Conservation (phyloP, 2,888 invertebrate genomes). For the Nezara viridula region DNA sequence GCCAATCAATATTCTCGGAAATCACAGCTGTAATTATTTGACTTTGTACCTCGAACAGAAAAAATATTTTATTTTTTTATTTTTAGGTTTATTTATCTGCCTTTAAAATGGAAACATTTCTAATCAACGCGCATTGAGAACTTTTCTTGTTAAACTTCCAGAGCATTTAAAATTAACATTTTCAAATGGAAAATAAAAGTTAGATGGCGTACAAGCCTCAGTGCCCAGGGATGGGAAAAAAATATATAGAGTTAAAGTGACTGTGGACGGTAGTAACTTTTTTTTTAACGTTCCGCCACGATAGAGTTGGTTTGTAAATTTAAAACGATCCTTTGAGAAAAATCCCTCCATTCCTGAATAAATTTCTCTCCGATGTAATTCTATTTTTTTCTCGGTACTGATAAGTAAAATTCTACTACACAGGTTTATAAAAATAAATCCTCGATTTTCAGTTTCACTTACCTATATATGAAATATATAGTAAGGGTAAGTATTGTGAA, state of each 20-base stretch:
- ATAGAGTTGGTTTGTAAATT: constrained; percentile 4
- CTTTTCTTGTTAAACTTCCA: constrained; percentile 3
- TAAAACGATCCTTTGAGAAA: constrained; percentile 11
- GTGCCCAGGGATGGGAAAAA: not conserved
- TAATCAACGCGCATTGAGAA: not conserved
- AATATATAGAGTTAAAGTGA: constrained; percentile 7
- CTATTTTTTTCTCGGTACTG: not conserved
- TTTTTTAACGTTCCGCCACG: not conserved
- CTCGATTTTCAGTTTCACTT: too few species aligned
- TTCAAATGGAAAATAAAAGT: constrained; percentile 16
- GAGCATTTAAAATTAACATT: constrained; percentile 12
- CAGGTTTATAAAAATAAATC: not conserved
- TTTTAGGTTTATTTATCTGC: not conserved
- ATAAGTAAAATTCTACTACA: not conserved
- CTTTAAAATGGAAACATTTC: not conserved
- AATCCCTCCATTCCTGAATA: constrained; percentile 11
- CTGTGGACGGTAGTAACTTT: not conserved
- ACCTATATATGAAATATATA: too few species aligned
- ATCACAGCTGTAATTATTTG: too few species aligned
- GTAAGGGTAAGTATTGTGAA: too few species aligned
- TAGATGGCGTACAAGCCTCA: not conserved
- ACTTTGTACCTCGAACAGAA: too few species aligned
- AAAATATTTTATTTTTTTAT: not conserved
- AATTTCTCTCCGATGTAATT: not conserved
- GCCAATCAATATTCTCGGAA: too few species aligned